Evolutionary conservation across 2,113 vertebrate species (phyloP).

Genomic region (Ciconia stormi): DNA sequence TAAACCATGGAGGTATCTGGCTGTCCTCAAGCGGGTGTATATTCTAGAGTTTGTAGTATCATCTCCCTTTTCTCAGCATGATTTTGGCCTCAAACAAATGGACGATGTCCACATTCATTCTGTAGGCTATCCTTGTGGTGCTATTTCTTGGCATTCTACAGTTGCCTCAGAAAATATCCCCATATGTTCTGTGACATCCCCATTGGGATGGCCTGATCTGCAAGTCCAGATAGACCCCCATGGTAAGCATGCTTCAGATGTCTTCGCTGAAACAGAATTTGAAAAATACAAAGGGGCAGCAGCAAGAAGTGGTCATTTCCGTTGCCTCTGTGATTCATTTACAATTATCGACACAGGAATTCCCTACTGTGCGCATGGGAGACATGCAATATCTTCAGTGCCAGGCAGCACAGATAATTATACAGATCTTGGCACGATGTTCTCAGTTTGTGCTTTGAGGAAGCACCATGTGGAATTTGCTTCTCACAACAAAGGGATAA

Average conservation of each 20-base stretch:
- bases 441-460: slow-evolving; percentile 1
- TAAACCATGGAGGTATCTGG: background rate
- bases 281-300: background rate
- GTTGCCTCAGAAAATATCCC: background rate
- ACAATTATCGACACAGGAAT: slow-evolving; percentile 27
- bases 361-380: slow-evolving; percentile 28
- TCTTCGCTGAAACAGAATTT: background rate
- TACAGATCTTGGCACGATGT: slow-evolving; percentile 23
- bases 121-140: background rate
- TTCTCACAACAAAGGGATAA: background rate
- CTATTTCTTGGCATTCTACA: background rate
- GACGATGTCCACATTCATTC: background rate
- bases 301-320: slow-evolving; percentile 5
- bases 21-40: background rate
- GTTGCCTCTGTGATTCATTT: slow-evolving; percentile 39
- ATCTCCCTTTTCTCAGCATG: background rate
- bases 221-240: background rate
- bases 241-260: background rate
- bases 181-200: background rate
- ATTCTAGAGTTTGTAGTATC: background rate
- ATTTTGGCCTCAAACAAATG: background rate
- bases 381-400: background rate
- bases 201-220: background rate
- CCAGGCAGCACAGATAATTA: slow-evolving; percentile 42
- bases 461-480: slow-evolving; percentile 19